Conservation (phyloP, 2,797 vertebrate species). For the Lindbergichthys nudifrons region DNA sequence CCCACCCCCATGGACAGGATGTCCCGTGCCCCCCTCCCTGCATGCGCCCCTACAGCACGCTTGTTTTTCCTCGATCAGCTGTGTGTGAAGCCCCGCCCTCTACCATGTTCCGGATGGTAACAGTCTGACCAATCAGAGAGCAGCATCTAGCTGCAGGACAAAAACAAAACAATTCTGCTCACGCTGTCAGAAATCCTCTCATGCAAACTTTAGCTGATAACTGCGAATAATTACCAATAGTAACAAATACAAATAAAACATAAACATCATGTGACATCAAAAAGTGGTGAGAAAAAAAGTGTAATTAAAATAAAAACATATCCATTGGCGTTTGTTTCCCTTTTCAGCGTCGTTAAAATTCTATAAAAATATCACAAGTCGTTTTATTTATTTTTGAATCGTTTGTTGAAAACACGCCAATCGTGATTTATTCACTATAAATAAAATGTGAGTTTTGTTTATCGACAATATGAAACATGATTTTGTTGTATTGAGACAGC, state of each 20-base stretch:
- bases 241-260: not conserved
- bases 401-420: not conserved
- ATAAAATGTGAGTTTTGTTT: not conserved
- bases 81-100: conserved; percentile 86
- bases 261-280: not conserved
- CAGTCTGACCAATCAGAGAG: conserved; percentile 90
- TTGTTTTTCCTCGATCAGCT: conserved; percentile 90
- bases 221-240: not conserved
- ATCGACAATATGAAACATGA: not conserved
- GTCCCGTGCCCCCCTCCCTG: conserved; percentile 53
- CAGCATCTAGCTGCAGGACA: conserved; percentile 84
- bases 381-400: not conserved
- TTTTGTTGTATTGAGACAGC: not conserved
- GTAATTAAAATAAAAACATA: not conserved
- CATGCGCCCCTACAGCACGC: conserved; percentile 71
- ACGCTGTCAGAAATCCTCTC: conserved; percentile 69
- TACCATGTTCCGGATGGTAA: conserved; percentile 95
- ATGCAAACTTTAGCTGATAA: conserved; percentile 61
- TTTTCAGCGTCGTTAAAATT: not conserved
- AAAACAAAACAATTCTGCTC: conserved; percentile 86
- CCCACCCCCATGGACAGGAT: conserved; percentile 33
- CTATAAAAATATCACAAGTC: not conserved
- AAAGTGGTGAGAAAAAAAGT: not conserved
- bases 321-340: rapidly evolving
- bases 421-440: not conserved